Percentiles rank a stretch among this genome's conserved stretches.
Conservation (phyloP, 2,113 vertebrate species). For the Rhea pennata region DNA sequence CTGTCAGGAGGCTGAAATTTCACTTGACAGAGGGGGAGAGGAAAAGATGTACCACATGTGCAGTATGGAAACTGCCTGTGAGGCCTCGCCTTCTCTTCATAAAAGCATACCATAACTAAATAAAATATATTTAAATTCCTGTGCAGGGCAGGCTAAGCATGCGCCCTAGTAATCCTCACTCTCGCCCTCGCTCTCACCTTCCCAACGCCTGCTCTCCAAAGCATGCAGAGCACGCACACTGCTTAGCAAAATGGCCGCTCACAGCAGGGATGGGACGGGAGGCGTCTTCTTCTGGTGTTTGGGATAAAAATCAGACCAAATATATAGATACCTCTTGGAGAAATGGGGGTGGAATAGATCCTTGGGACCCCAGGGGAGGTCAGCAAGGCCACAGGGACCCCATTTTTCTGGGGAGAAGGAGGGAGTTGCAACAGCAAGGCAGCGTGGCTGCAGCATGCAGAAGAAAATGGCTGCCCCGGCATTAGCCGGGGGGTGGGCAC, state of each 20-base stretch:
- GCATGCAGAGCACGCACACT: background rate
- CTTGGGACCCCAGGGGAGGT: fast-evolving
- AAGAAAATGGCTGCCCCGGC: background rate
- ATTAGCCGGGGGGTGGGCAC: fast-evolving
- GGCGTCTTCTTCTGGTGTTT: background rate
- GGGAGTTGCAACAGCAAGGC: background rate
- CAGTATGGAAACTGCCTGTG: background rate
- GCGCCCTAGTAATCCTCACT: background rate
- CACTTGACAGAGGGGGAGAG: background rate
- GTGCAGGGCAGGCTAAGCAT: background rate
- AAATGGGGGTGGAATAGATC: background rate
- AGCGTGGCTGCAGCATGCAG: background rate
- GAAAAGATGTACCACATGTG: background rate
- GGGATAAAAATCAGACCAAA: background rate
- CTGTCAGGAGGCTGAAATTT: background rate
- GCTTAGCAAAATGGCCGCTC: too few relatives aligned
- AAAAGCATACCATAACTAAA: background rate
- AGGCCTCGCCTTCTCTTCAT: background rate
- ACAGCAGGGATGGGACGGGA: too few relatives aligned
- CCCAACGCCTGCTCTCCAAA: background rate
- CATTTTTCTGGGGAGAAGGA: background rate
- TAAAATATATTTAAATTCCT: background rate
- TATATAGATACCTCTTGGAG: background rate
- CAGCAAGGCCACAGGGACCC: background rate
- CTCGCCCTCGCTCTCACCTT: background rate